Conservation (phyloP, 1,140 invertebrate genomes). For the Sesamia nonagrioides region DNA sequence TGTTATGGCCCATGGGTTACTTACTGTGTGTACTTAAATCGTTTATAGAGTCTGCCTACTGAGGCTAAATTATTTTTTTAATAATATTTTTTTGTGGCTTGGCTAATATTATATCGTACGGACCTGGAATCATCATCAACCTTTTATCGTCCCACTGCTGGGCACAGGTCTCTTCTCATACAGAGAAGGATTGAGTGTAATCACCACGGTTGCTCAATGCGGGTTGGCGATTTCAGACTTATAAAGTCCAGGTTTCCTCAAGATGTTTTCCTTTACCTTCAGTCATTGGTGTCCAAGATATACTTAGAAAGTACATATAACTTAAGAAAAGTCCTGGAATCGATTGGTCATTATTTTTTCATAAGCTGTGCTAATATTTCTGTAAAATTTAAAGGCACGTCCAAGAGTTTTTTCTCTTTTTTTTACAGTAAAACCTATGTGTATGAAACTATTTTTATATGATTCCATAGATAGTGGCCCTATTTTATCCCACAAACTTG, state of each 20-base stretch:
- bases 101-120: too few species aligned
- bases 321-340: neutral
- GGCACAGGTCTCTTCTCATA: too few species aligned
- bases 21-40: neutral
- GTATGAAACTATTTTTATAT: conserved; percentile 39
- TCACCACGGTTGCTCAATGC: too few species aligned
- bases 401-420: neutral
- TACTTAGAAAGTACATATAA: too few species aligned
- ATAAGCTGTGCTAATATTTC: conserved; percentile 4
- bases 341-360: neutral
- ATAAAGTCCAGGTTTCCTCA: too few species aligned
- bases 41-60: neutral
- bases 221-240: too few species aligned
- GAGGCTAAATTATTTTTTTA: neutral
- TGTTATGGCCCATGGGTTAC: neutral
- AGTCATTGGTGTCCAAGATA: too few species aligned
- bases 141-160: too few species aligned
- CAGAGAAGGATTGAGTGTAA: too few species aligned
- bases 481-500: conserved; percentile 44
- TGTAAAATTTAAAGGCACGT: conserved; percentile 23
- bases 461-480: conserved; percentile 44
- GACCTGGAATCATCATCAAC: too few species aligned
- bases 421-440: conserved; percentile 11
- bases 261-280: too few species aligned
- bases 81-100: neutral